A percentile compares a stretch with the other conserved stretches of the same genome.
Evolutionary conservation across 2,113 vertebrate species (phyloP).

Genomic region (Oenanthe melanoleuca): DNA sequence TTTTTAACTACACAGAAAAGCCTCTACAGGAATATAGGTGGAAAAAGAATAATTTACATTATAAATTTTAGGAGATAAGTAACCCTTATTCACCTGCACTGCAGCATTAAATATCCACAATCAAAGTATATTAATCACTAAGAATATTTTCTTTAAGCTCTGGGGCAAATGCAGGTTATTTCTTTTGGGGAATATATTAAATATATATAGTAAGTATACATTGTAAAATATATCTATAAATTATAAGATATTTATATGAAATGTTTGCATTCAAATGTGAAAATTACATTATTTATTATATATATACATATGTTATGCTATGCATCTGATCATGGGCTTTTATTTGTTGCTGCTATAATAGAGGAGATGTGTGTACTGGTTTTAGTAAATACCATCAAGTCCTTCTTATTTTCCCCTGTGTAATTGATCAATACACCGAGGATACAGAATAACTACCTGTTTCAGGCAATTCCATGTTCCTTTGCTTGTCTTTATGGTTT

Average conservation of each 20-base stretch:
- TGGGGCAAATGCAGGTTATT: background rate
- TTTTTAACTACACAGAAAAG: background rate
- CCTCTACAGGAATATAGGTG: background rate
- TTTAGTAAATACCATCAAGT: background rate
- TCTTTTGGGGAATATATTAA: background rate
- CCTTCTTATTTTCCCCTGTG: background rate
- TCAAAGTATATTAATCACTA: background rate
- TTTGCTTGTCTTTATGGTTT: background rate
- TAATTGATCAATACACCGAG: background rate
- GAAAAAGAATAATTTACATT: background rate
- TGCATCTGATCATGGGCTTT: background rate
- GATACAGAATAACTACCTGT: background rate
- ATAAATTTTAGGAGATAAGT: background rate
- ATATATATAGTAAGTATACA: background rate
- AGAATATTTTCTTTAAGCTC: background rate
- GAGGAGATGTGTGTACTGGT: background rate
- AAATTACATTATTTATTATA: background rate
- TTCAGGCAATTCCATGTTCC: background rate
- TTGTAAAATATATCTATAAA: background rate
- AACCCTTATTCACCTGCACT: accelerated
- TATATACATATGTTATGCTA: background rate
- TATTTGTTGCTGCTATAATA: background rate
- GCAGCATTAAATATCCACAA: background rate
- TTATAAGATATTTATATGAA: background rate
- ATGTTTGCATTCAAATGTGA: background rate